These are phyloP conservation scores for Macrotus californicus DNA, from an alignment of 2,113 vertebrate genomes.

Conservation along the genomic window DNA sequence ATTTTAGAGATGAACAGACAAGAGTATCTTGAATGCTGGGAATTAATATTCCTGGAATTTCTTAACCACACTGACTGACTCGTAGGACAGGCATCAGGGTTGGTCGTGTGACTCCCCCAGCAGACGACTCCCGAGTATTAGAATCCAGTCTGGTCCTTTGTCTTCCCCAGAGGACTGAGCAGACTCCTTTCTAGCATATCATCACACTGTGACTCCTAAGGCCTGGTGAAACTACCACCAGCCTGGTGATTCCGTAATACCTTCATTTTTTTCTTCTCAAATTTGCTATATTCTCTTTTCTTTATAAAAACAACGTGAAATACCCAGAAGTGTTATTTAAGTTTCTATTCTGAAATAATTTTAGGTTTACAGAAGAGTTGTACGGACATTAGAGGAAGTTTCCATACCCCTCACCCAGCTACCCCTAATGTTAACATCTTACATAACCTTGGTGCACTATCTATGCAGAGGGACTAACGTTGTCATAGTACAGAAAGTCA, in stretches of 20 bases:
- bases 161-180: background rate
- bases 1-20: background rate
- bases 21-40: background rate
- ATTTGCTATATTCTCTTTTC: background rate
- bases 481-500: background rate
- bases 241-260: background rate
- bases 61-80: background rate
- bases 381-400: background rate
- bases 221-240: background rate
- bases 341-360: slow-evolving; percentile 14
- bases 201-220: background rate
- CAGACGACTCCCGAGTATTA: background rate
- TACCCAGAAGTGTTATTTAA: background rate
- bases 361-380: slow-evolving; percentile 3
- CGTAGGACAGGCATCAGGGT: background rate
- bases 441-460: background rate
- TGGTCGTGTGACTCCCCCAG: background rate
- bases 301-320: slow-evolving; percentile 5
- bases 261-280: background rate
- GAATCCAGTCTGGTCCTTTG: background rate
- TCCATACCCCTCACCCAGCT: background rate
- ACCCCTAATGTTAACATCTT: background rate
- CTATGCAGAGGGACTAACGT: background rate
- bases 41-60: background rate
- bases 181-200: background rate